These are phyloP conservation scores for Tyto alba DNA, from an alignment of 2,113 vertebrate species.

Conservation along the genomic window DNA sequence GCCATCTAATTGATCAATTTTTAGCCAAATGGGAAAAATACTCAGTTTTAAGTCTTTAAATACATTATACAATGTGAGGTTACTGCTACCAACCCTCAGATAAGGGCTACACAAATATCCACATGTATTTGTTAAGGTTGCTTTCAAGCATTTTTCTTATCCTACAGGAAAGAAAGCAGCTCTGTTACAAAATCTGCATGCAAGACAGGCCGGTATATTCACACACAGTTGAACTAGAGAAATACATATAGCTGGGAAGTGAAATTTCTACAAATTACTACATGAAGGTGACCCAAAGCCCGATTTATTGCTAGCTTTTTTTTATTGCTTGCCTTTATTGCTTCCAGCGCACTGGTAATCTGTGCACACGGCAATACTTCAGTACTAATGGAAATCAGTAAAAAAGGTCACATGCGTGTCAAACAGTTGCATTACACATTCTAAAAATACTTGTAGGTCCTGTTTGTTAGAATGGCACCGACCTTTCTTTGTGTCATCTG, in stretches of 20 bases:
- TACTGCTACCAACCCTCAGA: not conserved
- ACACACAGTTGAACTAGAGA: not conserved
- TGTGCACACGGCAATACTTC: not conserved
- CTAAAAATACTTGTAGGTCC: not conserved
- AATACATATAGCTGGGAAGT: not conserved
- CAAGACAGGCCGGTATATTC: not conserved
- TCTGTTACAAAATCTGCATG: not conserved
- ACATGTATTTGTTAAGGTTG: not conserved
- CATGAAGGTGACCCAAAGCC: constrained; percentile 17
- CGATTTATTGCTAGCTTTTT: not conserved
- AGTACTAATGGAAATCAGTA: not conserved
- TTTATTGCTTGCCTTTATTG: not conserved
- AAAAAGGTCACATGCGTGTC: not conserved
- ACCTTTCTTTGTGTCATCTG: not conserved
- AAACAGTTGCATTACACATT: not conserved
- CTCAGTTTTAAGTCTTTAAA: not conserved
- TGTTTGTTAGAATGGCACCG: not conserved
- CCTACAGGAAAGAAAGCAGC: not conserved
- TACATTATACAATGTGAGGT: not conserved
- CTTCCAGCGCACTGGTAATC: not conserved
- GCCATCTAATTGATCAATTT: not conserved
- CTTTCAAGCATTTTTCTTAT: not conserved
- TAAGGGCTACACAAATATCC: not conserved
- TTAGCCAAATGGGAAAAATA: not conserved
- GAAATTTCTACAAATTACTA: not conserved